Evolutionary conservation across 2,113 vertebrate species (phyloP).

Genomic region (Crotalus horridus): DNA sequence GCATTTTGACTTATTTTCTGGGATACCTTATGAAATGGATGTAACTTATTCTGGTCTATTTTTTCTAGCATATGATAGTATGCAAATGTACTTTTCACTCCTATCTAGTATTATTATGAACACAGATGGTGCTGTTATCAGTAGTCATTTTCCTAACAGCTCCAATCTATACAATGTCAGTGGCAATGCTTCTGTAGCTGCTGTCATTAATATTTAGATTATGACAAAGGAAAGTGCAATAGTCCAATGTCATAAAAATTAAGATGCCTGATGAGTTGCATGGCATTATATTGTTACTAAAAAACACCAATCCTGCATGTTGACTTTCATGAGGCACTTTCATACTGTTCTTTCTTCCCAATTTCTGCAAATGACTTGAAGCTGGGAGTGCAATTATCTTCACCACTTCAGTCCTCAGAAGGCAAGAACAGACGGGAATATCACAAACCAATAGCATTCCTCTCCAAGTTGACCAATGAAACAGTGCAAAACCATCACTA

Average conservation of each 20-base stretch:
- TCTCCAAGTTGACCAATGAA: background rate
- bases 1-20: slow-evolving; percentile 28
- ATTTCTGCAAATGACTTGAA: background rate
- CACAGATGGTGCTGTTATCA: slow-evolving; percentile 1
- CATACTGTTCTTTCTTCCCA: background rate
- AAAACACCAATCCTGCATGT: background rate
- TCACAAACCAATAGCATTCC: background rate
- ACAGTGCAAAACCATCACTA: background rate
- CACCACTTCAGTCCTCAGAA: background rate
- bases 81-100: background rate
- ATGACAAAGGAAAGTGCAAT: background rate
- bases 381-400: background rate
- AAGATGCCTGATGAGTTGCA: background rate
- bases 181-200: background rate
- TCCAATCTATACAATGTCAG: slow-evolving; percentile 26
- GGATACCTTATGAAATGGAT: slow-evolving; percentile 34
- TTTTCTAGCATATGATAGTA: slow-evolving; percentile 22
- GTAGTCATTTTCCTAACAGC: background rate
- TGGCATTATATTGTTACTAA: background rate
- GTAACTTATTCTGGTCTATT: slow-evolving; percentile 39
- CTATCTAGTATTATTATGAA: background rate
- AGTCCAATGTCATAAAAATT: background rate
- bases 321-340: background rate
- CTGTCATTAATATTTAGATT: background rate
- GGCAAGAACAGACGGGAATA: background rate